phyloP scores from a whole-genome alignment of 2,888 invertebrate genomes.

The Andrena bicolor region DNA sequence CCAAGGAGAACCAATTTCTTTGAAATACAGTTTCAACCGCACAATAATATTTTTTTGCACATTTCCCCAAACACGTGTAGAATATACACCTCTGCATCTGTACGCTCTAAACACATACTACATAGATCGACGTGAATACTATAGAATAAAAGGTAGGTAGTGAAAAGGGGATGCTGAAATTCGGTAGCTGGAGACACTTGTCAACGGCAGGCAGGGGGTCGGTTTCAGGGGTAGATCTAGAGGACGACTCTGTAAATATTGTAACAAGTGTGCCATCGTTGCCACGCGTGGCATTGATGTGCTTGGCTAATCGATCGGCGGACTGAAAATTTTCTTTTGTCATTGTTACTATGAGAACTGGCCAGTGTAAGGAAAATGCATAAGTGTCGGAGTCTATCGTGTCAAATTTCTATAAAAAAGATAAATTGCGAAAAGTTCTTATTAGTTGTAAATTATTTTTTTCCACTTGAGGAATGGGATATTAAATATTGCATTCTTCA shows the following conservation, averaged over 20 bases:
- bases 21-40: background rate
- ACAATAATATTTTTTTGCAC: background rate
- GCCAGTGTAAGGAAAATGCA: background rate
- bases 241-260: constrained; percentile 84
- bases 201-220: constrained; percentile 77
- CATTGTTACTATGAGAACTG: background rate
- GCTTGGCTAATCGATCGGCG: constrained; percentile 57
- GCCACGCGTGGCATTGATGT: constrained; percentile 53
- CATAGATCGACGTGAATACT: constrained; percentile 19
- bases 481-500: too few species aligned
- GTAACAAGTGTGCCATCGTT: constrained; percentile 83
- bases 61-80: constrained; percentile 1
- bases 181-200: constrained; percentile 77
- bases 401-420: too few species aligned
- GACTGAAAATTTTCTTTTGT: constrained; percentile 37
- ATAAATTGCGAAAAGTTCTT: too few species aligned
- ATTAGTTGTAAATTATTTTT: too few species aligned
- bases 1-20: background rate
- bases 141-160: constrained; percentile 46
- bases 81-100: constrained; percentile 2
- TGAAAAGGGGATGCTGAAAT: constrained; percentile 68
- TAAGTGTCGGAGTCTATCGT: too few species aligned
- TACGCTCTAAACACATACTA: constrained; percentile 15
- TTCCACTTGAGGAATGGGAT: too few species aligned
- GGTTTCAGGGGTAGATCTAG: constrained; percentile 76